These are phyloP conservation scores for Oikopleura dioica DNA, from an alignment of 23 tunicate species.

Conservation along the genomic window DNA sequence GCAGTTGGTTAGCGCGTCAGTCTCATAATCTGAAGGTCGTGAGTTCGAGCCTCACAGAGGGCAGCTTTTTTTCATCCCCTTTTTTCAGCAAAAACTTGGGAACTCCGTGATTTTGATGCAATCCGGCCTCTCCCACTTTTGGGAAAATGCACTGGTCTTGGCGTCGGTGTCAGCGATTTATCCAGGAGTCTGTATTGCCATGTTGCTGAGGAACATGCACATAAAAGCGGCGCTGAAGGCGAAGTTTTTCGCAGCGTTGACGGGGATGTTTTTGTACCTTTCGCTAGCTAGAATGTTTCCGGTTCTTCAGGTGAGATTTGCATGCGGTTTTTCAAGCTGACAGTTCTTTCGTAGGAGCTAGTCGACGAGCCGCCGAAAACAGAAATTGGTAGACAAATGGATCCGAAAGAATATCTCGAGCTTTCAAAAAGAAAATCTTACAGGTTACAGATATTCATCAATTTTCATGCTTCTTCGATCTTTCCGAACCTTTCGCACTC, in stretches of 20 bases:
- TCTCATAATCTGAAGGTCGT: too few species aligned
- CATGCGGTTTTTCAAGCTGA: too few species aligned
- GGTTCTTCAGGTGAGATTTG: background rate
- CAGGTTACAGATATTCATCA: too few species aligned
- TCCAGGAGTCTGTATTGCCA: background rate
- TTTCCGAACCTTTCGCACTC: too few species aligned
- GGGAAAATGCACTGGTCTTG: background rate
- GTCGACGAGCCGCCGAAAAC: background rate
- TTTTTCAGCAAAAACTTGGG: slow-evolving; percentile 5
- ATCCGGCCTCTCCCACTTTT: background rate
- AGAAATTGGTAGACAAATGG: background rate
- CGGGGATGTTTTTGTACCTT: background rate
- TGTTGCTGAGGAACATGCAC: too few species aligned
- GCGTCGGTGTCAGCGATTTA: background rate
- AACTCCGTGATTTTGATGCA: background rate
- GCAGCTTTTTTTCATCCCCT: too few species aligned
- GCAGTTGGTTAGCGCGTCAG: too few species aligned
- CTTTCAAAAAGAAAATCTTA: too few species aligned
- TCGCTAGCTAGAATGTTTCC: background rate
- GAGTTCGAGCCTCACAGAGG: too few species aligned
- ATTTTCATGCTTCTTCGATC: too few species aligned
- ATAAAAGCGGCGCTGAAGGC: too few species aligned
- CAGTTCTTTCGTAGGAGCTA: too few species aligned
- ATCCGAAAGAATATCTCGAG: background rate
- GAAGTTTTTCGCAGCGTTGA: background rate